phyloP scores from a whole-genome alignment of 2,888 invertebrate genomes.

The Melipona bicolor region DNA sequence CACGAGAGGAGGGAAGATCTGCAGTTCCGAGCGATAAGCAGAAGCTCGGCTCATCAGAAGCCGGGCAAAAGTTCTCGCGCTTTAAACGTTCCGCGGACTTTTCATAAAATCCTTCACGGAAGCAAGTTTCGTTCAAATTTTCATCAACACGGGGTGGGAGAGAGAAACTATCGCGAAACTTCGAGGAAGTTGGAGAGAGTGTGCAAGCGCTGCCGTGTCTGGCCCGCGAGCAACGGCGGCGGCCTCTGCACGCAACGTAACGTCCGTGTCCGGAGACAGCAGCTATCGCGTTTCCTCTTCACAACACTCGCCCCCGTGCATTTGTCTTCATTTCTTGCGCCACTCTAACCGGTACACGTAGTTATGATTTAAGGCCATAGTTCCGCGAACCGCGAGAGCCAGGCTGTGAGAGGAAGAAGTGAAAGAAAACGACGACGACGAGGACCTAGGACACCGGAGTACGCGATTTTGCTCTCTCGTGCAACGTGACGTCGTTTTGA shows the following conservation, averaged over 20 bases:
- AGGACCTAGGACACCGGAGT: too few species aligned
- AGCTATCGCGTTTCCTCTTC: constrained; percentile 82
- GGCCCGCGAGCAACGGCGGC: constrained; percentile 23
- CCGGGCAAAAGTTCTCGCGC: constrained; percentile 1
- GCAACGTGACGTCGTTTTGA: constrained; percentile 19
- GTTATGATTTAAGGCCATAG: constrained; percentile 79
- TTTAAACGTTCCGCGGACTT: constrained; percentile 38
- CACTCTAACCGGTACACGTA: constrained; percentile 75
- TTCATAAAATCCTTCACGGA: constrained; percentile 39
- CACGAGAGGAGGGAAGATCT: neutral
- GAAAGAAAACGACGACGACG: constrained; percentile 1
- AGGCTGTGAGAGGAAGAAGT: constrained; percentile 37
- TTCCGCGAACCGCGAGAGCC: constrained; percentile 28
- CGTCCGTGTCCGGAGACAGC: constrained; percentile 57
- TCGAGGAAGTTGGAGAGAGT: constrained; percentile 54
- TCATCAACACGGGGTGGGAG: constrained; percentile 54
- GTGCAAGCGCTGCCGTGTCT: constrained; percentile 22
- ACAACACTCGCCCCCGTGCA: constrained; percentile 76
- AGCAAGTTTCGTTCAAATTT: constrained; percentile 65
- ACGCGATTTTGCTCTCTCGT: too few species aligned
- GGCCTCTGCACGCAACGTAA: constrained; percentile 49
- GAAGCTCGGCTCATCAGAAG: constrained; percentile 16
- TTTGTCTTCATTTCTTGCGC: constrained; percentile 82
- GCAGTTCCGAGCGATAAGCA: constrained; percentile 10
- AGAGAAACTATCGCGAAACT: constrained; percentile 26